These are phyloP conservation scores for Cossypha heuglini DNA, from an alignment of 2,797 vertebrate species.

Conservation along the genomic window DNA sequence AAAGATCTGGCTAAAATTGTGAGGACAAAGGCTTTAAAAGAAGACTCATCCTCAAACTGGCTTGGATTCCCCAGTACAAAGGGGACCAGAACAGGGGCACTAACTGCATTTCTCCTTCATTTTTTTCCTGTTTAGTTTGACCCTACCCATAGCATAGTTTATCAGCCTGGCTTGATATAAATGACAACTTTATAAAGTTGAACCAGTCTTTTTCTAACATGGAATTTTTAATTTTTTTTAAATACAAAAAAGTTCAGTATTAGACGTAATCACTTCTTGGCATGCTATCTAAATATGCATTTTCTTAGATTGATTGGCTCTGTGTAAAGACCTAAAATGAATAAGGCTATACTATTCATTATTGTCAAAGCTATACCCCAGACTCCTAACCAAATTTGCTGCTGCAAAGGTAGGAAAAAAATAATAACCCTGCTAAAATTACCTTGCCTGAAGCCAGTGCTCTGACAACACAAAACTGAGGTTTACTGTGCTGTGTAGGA, in stretches of 20 bases:
- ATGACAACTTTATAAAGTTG: background rate
- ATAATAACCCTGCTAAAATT: conserved; percentile 14
- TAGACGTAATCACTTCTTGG: conserved; percentile 3
- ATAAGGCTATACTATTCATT: conserved; percentile 31
- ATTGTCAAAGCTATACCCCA: conserved; percentile 43
- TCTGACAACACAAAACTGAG: background rate
- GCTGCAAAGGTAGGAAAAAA: conserved; percentile 1
- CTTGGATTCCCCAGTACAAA: background rate
- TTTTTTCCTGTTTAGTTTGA: background rate
- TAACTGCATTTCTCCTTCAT: background rate
- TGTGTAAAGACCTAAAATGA: background rate
- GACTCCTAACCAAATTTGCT: conserved; percentile 33
- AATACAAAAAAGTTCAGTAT: background rate
- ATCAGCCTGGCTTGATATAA: background rate
- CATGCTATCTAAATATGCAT: background rate
- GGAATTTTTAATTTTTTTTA: background rate
- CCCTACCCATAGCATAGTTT: background rate
- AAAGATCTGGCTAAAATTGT: background rate
- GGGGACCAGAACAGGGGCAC: background rate
- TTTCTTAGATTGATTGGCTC: conserved; percentile 7
- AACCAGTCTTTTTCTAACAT: background rate
- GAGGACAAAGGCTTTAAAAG: conserved; percentile 24
- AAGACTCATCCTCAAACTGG: background rate
- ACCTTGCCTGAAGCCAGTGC: background rate
- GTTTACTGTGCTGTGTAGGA: background rate